These are phyloP conservation scores for Platysteira castanea DNA, from an alignment of 2,113 vertebrate species.

Conservation along the genomic window DNA sequence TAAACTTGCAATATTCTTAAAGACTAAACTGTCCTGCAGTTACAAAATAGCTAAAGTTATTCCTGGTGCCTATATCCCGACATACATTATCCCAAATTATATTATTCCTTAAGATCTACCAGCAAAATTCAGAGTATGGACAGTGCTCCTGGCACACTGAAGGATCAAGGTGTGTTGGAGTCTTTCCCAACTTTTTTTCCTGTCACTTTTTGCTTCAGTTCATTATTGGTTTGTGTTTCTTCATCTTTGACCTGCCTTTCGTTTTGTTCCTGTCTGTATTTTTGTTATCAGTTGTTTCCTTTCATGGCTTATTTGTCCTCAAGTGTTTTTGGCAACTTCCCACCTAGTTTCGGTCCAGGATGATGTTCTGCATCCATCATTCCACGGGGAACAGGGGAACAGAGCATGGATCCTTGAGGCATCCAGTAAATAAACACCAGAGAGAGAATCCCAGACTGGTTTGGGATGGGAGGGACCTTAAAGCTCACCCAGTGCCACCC, in stretches of 20 bases:
- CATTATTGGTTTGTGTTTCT: neutral
- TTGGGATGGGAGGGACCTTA: neutral
- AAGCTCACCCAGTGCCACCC: neutral
- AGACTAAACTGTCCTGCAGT: neutral
- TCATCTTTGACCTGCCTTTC: neutral
- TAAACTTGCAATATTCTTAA: neutral
- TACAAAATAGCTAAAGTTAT: neutral
- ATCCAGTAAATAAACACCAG: neutral
- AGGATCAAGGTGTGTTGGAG: neutral
- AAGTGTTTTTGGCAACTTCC: neutral
- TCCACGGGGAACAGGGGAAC: fast-evolving
- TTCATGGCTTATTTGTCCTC: neutral
- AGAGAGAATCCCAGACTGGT: neutral
- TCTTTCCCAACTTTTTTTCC: neutral
- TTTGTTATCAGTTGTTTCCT: neutral
- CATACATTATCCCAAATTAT: fast-evolving
- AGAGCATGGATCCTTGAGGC: fast-evolving
- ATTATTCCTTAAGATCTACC: neutral
- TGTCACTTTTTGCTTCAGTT: neutral
- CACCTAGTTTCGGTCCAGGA: fast-evolving
- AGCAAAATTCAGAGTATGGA: fast-evolving
- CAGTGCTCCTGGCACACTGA: neutral
- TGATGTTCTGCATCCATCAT: neutral
- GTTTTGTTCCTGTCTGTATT: neutral
- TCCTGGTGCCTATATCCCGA: neutral